Evolutionary conservation across 30 jellyfish, hydroid and myxozoan genomes (phyloP).

Genomic region (Aurelia aurita complex sp. Pacific): DNA sequence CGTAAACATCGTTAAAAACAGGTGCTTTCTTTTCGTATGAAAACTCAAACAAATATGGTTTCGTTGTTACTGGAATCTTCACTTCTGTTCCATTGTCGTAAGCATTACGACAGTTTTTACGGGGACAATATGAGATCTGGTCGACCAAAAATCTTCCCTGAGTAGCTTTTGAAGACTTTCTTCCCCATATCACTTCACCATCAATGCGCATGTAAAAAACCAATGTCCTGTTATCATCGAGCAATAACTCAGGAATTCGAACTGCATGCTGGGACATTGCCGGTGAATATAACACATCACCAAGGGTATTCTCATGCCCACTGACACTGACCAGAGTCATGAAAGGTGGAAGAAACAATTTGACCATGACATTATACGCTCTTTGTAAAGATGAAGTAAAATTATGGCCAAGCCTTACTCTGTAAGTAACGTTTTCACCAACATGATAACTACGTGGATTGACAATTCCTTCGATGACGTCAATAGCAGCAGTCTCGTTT

Average conservation of each 20-base stretch:
- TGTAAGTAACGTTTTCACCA: constrained; percentile 37
- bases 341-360: constrained; percentile 36
- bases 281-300: constrained; percentile 11
- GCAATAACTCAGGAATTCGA: constrained; percentile 18
- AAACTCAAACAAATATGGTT: constrained; percentile 2
- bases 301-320: constrained; percentile 25
- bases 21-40: not conserved
- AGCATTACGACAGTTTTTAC: constrained; percentile 17
- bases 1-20: not conserved
- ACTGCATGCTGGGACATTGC: constrained; percentile 21
- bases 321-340: constrained; percentile 14
- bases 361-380: constrained; percentile 32
- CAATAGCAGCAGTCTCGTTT: constrained; percentile 25
- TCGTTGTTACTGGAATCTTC: not conserved
- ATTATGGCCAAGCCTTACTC: constrained; percentile 2
- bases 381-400: constrained; percentile 5
- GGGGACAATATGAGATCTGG: constrained; percentile 34
- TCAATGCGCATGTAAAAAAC: constrained; percentile 4
- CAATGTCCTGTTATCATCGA: constrained; percentile 15
- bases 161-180: not conserved
- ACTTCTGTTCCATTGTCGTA: not conserved
- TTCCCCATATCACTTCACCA: constrained; percentile 13
- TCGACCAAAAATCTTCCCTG: constrained; percentile 32
- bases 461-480: not conserved
- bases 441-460: not conserved